phyloP scores from a whole-genome alignment of 2,888 invertebrate genomes.

The Aporophyla lueneburgensis region DNA sequence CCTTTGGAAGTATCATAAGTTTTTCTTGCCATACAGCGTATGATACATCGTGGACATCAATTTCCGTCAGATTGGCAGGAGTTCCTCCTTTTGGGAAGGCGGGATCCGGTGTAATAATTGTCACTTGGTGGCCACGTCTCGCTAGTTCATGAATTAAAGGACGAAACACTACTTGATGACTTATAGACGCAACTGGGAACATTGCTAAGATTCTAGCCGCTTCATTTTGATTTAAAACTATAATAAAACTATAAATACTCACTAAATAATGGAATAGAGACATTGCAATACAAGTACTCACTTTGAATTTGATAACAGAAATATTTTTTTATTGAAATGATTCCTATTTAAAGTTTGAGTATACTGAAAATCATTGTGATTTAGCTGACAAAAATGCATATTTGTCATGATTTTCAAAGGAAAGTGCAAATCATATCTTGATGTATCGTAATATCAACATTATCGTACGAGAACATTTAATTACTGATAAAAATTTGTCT shows the following conservation, averaged over 20 bases:
- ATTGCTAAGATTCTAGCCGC: conserved; percentile 38
- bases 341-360: conserved; percentile 1
- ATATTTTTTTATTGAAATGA: background rate
- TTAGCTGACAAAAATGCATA: background rate
- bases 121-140: conserved; percentile 40
- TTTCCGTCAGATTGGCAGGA: conserved; percentile 76
- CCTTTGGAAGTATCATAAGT: conserved; percentile 35
- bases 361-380: background rate
- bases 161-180: conserved; percentile 41
- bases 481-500: too few relatives aligned
- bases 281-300: conserved; percentile 4
- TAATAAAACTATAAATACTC: background rate
- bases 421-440: too few relatives aligned
- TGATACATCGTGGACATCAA: conserved; percentile 76
- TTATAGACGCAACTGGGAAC: conserved; percentile 37
- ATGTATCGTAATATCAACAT: too few relatives aligned
- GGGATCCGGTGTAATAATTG: conserved; percentile 53
- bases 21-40: conserved; percentile 67
- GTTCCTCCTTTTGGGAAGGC: conserved; percentile 70
- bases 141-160: conserved; percentile 34
- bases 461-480: background rate
- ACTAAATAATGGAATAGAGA: background rate
- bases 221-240: conserved; percentile 17
- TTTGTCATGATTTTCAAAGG: background rate
- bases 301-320: background rate